These are phyloP conservation scores for Caranx melampygus DNA, from an alignment of 2,113 vertebrate species.

Conservation along the genomic window DNA sequence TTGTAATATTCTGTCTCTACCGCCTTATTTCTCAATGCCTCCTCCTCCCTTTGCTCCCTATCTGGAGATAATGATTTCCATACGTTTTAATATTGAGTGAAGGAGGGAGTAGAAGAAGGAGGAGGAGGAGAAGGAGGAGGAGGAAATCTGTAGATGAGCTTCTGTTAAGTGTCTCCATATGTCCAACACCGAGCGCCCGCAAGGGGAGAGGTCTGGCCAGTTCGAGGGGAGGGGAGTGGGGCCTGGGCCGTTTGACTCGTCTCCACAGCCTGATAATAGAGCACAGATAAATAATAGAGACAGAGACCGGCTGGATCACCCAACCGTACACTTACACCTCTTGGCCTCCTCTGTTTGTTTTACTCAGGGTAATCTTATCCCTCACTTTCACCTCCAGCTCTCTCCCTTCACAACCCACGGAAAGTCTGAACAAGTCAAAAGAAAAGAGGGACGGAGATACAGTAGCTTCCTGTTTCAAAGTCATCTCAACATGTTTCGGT, in stretches of 20 bases:
- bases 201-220: conserved; percentile 50
- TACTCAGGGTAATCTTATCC: conserved; percentile 52
- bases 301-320: conserved; percentile 50
- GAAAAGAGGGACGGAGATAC: conserved; percentile 39
- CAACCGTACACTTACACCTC: conserved; percentile 53
- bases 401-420: conserved; percentile 37
- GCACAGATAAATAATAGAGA: conserved; percentile 59
- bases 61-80: conserved; percentile 77
- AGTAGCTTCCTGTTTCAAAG: conserved; percentile 46
- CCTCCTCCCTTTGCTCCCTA: conserved; percentile 42
- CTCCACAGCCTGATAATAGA: conserved; percentile 58
- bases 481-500: conserved; percentile 53
- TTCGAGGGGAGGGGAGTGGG: conserved; percentile 33
- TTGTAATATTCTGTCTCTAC: conserved; percentile 54
- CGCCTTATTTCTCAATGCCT: conserved; percentile 23
- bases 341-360: conserved; percentile 40
- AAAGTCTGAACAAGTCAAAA: conserved; percentile 46
- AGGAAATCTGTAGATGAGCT: conserved; percentile 83
- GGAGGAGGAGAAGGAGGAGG: conserved; percentile 64
- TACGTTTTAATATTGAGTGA: conserved; percentile 74
- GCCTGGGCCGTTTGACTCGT: conserved; percentile 45
- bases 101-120: conserved; percentile 59
- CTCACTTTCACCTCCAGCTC: conserved; percentile 47
- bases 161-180: conserved; percentile 84
- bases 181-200: conserved; percentile 63